These are phyloP conservation scores for Percopsis transmontana DNA, from an alignment of 2,113 vertebrate species.

Conservation along the genomic window DNA sequence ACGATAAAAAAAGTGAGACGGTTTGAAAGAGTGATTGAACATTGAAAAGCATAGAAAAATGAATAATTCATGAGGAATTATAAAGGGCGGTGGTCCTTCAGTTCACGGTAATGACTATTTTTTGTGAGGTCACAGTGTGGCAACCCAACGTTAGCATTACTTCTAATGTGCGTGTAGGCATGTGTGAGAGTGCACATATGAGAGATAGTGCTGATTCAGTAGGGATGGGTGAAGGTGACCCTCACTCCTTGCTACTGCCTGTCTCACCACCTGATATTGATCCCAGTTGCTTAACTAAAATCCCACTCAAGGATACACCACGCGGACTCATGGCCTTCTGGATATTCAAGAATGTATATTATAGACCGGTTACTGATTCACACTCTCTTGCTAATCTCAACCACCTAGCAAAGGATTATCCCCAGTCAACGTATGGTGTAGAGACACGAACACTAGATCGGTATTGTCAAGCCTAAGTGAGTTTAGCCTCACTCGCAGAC, in stretches of 20 bases:
- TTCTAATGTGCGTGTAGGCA: slow-evolving; percentile 22
- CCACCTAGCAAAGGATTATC: neutral
- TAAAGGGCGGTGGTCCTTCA: slow-evolving; percentile 13
- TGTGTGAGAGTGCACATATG: slow-evolving; percentile 6
- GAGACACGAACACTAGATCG: neutral
- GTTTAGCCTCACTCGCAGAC: slow-evolving; percentile 31
- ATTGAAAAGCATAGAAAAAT: slow-evolving; percentile 47
- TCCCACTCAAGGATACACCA: slow-evolving; percentile 70
- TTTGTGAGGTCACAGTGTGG: slow-evolving; percentile 71
- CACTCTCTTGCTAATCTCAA: slow-evolving; percentile 57
- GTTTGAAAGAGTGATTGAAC: slow-evolving; percentile 37
- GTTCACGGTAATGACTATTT: slow-evolving; percentile 61
- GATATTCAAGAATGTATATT: slow-evolving; percentile 69
- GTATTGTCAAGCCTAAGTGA: neutral
- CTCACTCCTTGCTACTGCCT: slow-evolving; percentile 63
- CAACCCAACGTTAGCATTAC: slow-evolving; percentile 68
- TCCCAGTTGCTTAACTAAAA: slow-evolving; percentile 67
- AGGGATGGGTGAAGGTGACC: slow-evolving; percentile 80
- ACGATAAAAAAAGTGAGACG: slow-evolving; percentile 21
- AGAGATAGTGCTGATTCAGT: slow-evolving; percentile 81
- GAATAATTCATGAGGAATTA: slow-evolving; percentile 54
- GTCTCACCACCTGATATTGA: slow-evolving; percentile 77
- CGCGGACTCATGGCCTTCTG: slow-evolving; percentile 60
- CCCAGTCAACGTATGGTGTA: neutral
- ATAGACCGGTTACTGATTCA: slow-evolving; percentile 49